Conservation (phyloP, 2,888 invertebrate species). For the Himalopsyche kuldschensis region DNA sequence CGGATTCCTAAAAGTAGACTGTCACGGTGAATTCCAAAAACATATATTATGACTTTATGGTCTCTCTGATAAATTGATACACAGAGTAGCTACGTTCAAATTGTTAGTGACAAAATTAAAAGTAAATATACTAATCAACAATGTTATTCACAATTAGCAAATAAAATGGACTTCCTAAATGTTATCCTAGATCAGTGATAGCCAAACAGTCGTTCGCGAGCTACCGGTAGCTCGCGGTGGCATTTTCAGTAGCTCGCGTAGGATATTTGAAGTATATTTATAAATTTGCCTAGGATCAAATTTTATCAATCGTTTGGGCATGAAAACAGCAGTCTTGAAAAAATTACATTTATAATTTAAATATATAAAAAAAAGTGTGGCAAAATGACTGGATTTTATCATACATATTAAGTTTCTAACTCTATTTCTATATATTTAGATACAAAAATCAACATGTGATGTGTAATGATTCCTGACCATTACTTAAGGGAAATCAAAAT, state of each 20-base stretch:
- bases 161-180: neutral
- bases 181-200: neutral
- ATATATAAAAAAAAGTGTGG: no score
- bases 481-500: no score
- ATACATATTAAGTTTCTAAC: no score
- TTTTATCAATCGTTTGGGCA: no score
- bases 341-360: no score
- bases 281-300: no score
- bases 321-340: no score
- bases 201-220: neutral
- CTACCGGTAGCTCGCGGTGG: neutral
- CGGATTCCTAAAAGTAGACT: neutral
- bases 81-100: neutral
- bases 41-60: neutral
- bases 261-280: no score
- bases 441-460: no score
- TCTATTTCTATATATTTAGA: no score
- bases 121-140: neutral
- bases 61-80: neutral
- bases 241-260: conserved; percentile 10
- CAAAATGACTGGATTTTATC: no score
- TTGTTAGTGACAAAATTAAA: neutral
- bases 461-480: no score
- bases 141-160: neutral
- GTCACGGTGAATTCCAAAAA: neutral